A percentile compares a stretch with the other conserved stretches of the same genome.
Conservation (phyloP, 1,140 invertebrate species). For the Argopecten irradians region DNA sequence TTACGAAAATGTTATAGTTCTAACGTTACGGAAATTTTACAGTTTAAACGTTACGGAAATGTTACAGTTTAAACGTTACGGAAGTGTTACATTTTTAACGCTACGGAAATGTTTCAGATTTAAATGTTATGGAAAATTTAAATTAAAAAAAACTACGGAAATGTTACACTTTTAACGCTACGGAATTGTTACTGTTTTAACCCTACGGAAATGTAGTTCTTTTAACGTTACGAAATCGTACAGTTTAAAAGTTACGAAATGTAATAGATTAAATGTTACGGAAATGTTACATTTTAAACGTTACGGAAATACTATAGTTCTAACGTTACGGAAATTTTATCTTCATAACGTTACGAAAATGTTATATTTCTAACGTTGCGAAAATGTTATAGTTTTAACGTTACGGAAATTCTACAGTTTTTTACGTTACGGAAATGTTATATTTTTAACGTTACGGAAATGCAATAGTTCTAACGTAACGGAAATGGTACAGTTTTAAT, state of each 20-base stretch:
- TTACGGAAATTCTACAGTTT: not conserved
- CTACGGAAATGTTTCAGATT: not conserved
- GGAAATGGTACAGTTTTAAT: not conserved
- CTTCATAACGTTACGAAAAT: not conserved
- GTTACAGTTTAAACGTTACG: not conserved
- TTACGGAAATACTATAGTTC: not conserved
- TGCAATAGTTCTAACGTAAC: not conserved
- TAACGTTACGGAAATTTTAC: not conserved
- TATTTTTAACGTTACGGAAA: not conserved
- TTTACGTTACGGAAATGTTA: not conserved
- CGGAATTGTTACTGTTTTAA: not conserved
- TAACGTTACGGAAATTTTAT: not conserved
- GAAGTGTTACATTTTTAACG: not conserved
- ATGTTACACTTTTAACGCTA: not conserved
- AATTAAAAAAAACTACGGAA: not conserved
- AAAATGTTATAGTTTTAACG: not conserved
- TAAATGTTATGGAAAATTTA: too few species aligned
- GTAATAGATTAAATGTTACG: not conserved
- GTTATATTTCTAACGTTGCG: not conserved
- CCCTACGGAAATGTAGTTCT: not conserved
- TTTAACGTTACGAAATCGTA: not conserved
- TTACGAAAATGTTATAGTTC: not conserved
- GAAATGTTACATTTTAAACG: not conserved
- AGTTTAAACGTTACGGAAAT: not conserved
- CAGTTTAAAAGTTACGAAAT: not conserved